A percentile compares a stretch with the other conserved stretches of the same genome.
Evolutionary conservation across 2,797 vertebrate species (phyloP).

Genomic region (Melanotaenia parkinsoni): DNA sequence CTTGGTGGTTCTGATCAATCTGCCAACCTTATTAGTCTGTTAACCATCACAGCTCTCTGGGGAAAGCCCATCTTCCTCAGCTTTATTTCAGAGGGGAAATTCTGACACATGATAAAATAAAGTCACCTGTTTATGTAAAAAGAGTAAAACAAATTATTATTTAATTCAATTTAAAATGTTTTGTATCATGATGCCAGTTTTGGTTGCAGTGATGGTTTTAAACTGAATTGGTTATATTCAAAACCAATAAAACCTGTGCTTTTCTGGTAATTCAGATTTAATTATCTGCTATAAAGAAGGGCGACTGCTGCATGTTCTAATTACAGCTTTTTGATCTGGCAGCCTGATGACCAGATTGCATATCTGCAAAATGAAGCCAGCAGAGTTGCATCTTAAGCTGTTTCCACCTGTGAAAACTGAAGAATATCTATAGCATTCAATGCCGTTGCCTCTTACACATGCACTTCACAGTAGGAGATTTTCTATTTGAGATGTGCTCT

Average conservation of each 20-base stretch:
- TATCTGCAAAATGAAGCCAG: not conserved
- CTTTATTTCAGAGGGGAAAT: not conserved
- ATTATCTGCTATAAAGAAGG: slow-evolving; percentile 11
- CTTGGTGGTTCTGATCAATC: not conserved
- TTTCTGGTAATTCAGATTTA: not conserved
- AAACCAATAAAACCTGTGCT: not conserved
- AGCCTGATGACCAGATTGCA: not conserved
- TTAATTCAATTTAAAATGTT: not conserved
- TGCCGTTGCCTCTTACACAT: not conserved
- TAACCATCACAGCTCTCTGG: not conserved
- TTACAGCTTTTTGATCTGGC: not conserved
- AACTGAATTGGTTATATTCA: not conserved
- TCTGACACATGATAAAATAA: not conserved
- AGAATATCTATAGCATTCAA: not conserved
- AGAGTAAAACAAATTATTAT: not conserved
- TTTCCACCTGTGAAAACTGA: not conserved
- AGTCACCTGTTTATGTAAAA: not conserved
- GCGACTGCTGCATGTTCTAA: not conserved
- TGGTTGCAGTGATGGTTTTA: not conserved
- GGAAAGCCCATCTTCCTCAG: not conserved
- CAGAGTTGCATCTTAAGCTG: not conserved
- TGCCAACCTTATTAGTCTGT: not conserved
- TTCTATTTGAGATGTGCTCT: not conserved
- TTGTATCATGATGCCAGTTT: not conserved
- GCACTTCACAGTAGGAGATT: not conserved